Conservation (phyloP, 2,797 vertebrate genomes). For the Fistularia commersonii region DNA sequence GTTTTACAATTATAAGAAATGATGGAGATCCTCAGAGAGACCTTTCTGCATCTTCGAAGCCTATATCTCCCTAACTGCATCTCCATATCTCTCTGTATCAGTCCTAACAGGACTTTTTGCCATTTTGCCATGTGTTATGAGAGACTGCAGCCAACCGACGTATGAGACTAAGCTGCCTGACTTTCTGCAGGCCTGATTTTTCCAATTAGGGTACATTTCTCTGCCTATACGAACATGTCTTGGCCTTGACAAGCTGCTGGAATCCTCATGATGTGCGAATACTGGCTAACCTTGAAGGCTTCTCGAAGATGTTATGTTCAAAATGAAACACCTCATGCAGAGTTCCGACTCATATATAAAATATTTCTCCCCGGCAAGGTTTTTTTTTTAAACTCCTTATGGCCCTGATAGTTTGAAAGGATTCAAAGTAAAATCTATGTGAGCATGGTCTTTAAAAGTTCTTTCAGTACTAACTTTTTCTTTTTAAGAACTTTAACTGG, state of each 20-base stretch:
- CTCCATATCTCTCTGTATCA: neutral
- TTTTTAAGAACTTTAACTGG: conserved; percentile 31
- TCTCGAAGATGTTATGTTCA: conserved; percentile 14
- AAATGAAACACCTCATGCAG: conserved; percentile 15
- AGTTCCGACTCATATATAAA: conserved; percentile 20
- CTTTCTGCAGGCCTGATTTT: conserved; percentile 33
- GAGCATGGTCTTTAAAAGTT: conserved; percentile 19
- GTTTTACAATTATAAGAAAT: too few species aligned
- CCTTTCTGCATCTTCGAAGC: neutral
- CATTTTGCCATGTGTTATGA: conserved; percentile 33
- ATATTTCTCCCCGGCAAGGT: conserved; percentile 1
- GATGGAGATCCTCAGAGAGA: too few species aligned
- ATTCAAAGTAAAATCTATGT: conserved; percentile 10
- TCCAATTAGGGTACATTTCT: conserved; percentile 43
- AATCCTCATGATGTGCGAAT: conserved; percentile 10
- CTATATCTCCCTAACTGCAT: neutral
- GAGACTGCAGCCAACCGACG: conserved; percentile 18
- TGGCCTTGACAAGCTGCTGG: conserved; percentile 15
- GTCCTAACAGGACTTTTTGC: conserved; percentile 19
- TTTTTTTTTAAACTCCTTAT: neutral
- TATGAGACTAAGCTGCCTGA: conserved; percentile 25
- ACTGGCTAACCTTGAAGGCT: neutral
- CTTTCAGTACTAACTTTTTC: conserved; percentile 12
- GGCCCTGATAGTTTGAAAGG: conserved; percentile 12
- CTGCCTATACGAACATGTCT: conserved; percentile 18